Evolutionary conservation across 2,797 vertebrate species (phyloP).

Genomic region (Pangasius sanitwongsei): DNA sequence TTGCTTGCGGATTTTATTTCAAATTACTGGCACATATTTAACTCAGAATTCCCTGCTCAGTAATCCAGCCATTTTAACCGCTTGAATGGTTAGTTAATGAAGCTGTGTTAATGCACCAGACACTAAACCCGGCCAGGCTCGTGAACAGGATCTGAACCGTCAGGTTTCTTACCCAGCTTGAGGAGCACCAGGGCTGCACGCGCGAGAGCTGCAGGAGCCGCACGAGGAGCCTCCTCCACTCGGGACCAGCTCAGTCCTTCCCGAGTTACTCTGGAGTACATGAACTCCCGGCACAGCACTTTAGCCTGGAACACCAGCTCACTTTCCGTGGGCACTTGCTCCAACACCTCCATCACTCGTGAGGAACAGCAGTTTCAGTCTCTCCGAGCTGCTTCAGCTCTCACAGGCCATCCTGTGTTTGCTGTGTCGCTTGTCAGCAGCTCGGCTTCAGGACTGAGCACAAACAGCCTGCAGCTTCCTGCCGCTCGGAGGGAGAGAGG

Average conservation of each 20-base stretch:
- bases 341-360: constrained; percentile 90
- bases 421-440: neutral
- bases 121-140: neutral
- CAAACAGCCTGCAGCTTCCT: neutral
- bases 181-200: constrained; percentile 89
- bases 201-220: constrained; percentile 64
- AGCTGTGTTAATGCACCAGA: neutral
- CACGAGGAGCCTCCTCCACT: constrained; percentile 71
- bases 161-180: constrained; percentile 81
- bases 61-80: neutral
- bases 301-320: constrained; percentile 93
- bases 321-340: constrained; percentile 87
- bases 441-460: neutral
- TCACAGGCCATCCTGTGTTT: neutral
- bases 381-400: neutral
- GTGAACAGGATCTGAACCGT: neutral
- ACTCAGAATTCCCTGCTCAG: no score
- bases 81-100: neutral
- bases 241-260: constrained; percentile 89
- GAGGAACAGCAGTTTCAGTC: constrained; percentile 50
- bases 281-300: constrained; percentile 91
- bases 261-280: constrained; percentile 86
- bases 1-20: no score
- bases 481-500: no score
- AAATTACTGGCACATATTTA: no score